Evolutionary conservation across 2,888 invertebrate species (phyloP).

Genomic region (Parnassius glacialis): DNA sequence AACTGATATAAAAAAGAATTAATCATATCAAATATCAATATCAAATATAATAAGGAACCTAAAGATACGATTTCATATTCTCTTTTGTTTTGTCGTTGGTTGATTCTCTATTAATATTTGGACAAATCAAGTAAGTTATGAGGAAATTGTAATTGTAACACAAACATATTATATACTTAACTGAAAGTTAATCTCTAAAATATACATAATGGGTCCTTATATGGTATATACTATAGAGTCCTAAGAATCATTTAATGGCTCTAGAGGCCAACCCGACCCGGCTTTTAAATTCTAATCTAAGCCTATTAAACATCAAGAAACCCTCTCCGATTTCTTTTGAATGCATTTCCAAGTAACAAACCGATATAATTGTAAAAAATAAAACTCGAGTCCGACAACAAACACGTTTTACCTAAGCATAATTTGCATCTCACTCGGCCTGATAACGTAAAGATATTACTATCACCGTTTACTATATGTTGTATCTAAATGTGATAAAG

Average conservation of each 20-base stretch:
- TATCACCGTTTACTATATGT: slow-evolving; percentile 24
- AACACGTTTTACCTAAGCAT: slow-evolving; percentile 79
- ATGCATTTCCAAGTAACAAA: slow-evolving; percentile 79
- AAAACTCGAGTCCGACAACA: slow-evolving; percentile 74
- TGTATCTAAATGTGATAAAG: slow-evolving; percentile 26
- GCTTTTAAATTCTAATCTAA: slow-evolving; percentile 79
- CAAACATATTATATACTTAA: slow-evolving; percentile 1
- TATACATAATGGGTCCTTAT: slow-evolving; percentile 16
- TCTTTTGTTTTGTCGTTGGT: too few relatives aligned
- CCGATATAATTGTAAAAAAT: slow-evolving; percentile 79
- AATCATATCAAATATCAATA: too few relatives aligned
- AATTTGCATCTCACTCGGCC: slow-evolving; percentile 65
- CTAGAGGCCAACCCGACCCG: slow-evolving; percentile 53
- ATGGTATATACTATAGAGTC: slow-evolving; percentile 35
- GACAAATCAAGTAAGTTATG: too few relatives aligned
- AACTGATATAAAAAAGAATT: too few relatives aligned
- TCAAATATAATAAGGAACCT: too few relatives aligned
- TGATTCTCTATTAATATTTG: too few relatives aligned
- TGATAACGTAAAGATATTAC: slow-evolving; percentile 28
- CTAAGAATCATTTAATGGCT: slow-evolving; percentile 66
- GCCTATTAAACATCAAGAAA: slow-evolving; percentile 76
- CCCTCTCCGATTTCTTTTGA: slow-evolving; percentile 72
- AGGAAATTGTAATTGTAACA: too few relatives aligned
- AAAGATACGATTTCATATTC: too few relatives aligned
- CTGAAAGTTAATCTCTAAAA: neutral